Evolutionary conservation across 1,140 invertebrate genomes (phyloP).

Genomic region (Gyrodactylus bullatarudis): DNA sequence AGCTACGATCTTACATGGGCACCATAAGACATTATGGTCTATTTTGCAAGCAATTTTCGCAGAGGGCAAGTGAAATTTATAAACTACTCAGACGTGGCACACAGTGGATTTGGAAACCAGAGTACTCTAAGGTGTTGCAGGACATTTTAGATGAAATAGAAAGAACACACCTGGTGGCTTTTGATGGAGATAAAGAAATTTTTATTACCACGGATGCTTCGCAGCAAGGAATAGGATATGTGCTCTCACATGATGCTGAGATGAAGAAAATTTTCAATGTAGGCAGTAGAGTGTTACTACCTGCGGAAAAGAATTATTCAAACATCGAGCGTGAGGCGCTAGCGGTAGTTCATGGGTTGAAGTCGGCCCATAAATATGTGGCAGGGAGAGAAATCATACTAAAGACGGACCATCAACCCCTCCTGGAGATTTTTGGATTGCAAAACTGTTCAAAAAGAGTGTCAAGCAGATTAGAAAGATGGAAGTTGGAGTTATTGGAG

Average conservation of each 20-base stretch:
- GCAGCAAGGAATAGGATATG: neutral
- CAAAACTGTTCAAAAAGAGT: neutral
- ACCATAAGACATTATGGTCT: neutral
- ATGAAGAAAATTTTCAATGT: constrained; percentile 9
- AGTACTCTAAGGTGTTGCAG: neutral
- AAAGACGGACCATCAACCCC: constrained; percentile 11
- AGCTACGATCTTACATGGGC: neutral
- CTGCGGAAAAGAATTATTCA: constrained; percentile 10
- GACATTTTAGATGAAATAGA: constrained; percentile 3
- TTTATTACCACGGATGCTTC: neutral
- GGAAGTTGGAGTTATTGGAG: neutral
- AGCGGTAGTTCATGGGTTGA: constrained; percentile 9
- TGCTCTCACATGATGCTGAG: neutral
- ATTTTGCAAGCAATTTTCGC: neutral
- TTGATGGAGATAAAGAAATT: neutral
- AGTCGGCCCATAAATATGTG: constrained; percentile 11
- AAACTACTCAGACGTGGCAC: neutral
- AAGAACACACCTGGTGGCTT: constrained; percentile 6
- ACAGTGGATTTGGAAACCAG: neutral
- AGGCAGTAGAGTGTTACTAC: constrained; percentile 7
- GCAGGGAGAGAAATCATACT: constrained; percentile 10
- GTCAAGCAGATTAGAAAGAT: neutral
- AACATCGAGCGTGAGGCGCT: constrained; percentile 10
- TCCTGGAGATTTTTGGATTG: neutral
- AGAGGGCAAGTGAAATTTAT: neutral